Evolutionary conservation across 2,113 vertebrate species (phyloP).

Genomic region (Canis aureus): DNA sequence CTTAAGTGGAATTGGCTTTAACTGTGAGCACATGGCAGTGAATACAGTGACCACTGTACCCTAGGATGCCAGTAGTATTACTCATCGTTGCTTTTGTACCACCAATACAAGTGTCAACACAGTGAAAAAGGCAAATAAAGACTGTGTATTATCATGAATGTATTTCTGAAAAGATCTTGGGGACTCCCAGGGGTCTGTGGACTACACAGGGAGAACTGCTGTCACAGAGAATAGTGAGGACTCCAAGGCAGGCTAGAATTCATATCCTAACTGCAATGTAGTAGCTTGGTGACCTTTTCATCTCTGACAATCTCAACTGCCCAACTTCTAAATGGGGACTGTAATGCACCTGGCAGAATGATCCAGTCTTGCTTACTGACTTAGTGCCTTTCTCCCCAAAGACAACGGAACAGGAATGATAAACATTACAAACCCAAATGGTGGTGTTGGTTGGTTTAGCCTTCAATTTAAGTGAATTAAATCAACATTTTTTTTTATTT

Average conservation of each 20-base stretch:
- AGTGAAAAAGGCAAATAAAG: neutral
- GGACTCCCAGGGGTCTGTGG: neutral
- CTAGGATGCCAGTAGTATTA: neutral
- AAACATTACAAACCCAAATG: neutral
- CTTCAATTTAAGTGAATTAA: conserved; percentile 56
- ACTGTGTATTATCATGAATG: neutral
- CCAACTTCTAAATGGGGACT: neutral
- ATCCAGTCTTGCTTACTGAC: conserved; percentile 26
- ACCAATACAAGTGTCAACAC: neutral
- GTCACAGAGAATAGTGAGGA: neutral
- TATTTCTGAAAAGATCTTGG: neutral
- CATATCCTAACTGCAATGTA: neutral
- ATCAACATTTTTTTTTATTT: conserved; percentile 36
- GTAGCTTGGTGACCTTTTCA: neutral
- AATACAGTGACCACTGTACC: neutral
- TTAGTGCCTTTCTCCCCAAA: neutral
- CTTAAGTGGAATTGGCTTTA: neutral
- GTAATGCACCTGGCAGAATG: neutral
- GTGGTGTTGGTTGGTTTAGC: neutral
- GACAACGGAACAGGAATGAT: neutral
- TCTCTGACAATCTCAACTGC: neutral
- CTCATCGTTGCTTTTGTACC: neutral
- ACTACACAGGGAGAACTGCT: neutral
- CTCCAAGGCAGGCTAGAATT: neutral
- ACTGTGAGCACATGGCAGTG: neutral